Conservation (phyloP, 2,888 invertebrate genomes). For the Drosophila atripex region DNA sequence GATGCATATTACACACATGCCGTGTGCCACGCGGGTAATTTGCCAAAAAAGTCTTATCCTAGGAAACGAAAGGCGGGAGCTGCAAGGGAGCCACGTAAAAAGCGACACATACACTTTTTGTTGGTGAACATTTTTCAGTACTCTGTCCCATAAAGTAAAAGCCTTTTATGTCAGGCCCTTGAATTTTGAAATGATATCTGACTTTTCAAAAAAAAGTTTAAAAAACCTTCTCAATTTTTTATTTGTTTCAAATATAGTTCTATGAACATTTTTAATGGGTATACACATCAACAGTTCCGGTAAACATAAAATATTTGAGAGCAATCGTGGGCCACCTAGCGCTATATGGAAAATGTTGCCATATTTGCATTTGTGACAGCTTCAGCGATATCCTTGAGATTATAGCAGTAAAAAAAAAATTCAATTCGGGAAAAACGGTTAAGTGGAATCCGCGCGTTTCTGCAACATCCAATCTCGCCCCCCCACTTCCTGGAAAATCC, state of each 20-base stretch:
- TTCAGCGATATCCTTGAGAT: conserved; percentile 27
- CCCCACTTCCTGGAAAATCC: background rate
- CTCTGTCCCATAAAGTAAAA: background rate
- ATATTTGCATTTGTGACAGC: conserved; percentile 13
- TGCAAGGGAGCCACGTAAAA: background rate
- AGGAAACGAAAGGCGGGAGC: conserved; percentile 2
- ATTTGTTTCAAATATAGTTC: background rate
- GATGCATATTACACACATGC: conserved; percentile 34
- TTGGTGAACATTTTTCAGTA: background rate
- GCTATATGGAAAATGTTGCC: background rate
- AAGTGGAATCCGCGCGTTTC: conserved; percentile 10
- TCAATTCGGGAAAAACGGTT: background rate
- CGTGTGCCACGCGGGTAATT: conserved; percentile 32
- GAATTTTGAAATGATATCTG: background rate
- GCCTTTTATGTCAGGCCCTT: background rate
- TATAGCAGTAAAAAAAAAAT: conserved; percentile 14
- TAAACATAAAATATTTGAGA: background rate
- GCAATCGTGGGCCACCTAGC: conserved; percentile 1
- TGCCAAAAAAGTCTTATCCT: conserved; percentile 26
- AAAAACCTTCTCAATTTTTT: background rate
- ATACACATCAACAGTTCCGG: background rate
- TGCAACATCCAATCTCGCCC: background rate
- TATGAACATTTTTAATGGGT: background rate
- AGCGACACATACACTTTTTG: background rate
- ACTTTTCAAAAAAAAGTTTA: background rate